Percentiles rank a stretch among this genome's conserved stretches.
phyloP scores from a whole-genome alignment of 2,888 invertebrate genomes.

The Apamea epomidion region DNA sequence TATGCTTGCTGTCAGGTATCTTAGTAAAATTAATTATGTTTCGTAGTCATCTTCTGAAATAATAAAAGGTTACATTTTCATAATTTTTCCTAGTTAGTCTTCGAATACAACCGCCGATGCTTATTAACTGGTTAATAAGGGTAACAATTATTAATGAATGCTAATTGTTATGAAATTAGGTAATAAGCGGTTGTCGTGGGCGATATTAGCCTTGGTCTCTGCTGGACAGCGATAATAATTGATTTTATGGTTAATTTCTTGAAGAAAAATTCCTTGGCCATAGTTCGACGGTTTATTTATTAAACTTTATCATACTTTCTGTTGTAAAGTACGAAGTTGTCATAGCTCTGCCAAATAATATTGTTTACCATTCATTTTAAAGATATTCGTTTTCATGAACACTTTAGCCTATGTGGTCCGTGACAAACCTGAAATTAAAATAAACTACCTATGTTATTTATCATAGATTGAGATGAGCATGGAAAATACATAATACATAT shows the following conservation, averaged over 20 bases:
- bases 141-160: constrained; percentile 71
- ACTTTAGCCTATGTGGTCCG: neutral
- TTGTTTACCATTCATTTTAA: constrained; percentile 1
- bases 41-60: neutral
- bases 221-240: constrained; percentile 48
- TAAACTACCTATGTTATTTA: neutral
- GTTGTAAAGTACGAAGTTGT: neutral
- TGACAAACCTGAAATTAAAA: constrained; percentile 1
- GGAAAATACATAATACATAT: constrained; percentile 15
- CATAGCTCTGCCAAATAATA: neutral
- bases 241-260: constrained; percentile 64
- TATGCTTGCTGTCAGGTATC: neutral
- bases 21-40: neutral
- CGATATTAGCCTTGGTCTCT: constrained; percentile 80
- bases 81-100: neutral
- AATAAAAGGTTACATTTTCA: constrained; percentile 15
- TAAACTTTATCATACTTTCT: constrained; percentile 1
- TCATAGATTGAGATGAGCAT: neutral
- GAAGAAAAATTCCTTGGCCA: neutral
- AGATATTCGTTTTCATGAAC: neutral
- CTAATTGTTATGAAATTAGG: constrained; percentile 82
- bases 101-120: constrained; percentile 2
- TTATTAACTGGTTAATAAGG: constrained; percentile 67
- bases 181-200: constrained; percentile 76
- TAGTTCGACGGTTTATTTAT: neutral